A percentile compares a stretch with the other conserved stretches of the same genome.
phyloP scores from a whole-genome alignment of 2,888 invertebrate species.

The Sesamia inferens region DNA sequence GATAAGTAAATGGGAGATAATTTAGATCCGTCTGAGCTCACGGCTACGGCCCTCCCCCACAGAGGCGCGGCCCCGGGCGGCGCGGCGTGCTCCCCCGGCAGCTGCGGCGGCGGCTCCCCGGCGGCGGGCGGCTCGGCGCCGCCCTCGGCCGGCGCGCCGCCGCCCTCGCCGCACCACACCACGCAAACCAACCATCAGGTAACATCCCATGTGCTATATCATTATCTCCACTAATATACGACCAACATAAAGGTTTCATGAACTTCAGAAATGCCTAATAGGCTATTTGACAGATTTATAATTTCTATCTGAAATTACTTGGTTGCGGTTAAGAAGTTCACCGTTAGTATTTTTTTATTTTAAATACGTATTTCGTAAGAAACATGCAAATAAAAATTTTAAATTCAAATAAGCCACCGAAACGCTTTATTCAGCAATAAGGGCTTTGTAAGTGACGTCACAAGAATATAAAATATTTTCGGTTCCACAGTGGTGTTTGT shows the following conservation, averaged over 20 bases:
- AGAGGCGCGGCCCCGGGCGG: constrained; percentile 43
- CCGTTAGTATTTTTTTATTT: too few relatives aligned
- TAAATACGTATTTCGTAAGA: too few relatives aligned
- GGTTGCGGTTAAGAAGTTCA: too few relatives aligned
- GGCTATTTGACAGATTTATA: too few relatives aligned
- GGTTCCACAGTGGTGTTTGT: too few relatives aligned
- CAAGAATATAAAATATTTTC: too few relatives aligned
- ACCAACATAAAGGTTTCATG: background rate
- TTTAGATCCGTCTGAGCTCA: background rate
- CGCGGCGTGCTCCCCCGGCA: constrained; percentile 83
- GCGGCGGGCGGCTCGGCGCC: constrained; percentile 83
- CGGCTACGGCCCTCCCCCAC: accelerated
- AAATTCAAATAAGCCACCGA: too few relatives aligned
- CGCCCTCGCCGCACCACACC: constrained; percentile 75
- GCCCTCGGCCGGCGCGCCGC: constrained; percentile 83
- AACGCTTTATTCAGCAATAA: too few relatives aligned
- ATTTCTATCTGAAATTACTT: too few relatives aligned
- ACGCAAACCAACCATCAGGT: constrained; percentile 75
- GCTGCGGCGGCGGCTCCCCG: constrained; percentile 87
- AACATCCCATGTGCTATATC: background rate
- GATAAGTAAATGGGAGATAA: background rate
- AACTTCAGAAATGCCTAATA: background rate
- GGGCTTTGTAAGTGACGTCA: too few relatives aligned
- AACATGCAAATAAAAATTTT: too few relatives aligned
- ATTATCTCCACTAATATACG: background rate